Percentiles rank a stretch among this genome's conserved stretches.
These are phyloP conservation scores for Pterophyllum scalare DNA, from an alignment of 2,113 vertebrate genomes.

Conservation along the genomic window DNA sequence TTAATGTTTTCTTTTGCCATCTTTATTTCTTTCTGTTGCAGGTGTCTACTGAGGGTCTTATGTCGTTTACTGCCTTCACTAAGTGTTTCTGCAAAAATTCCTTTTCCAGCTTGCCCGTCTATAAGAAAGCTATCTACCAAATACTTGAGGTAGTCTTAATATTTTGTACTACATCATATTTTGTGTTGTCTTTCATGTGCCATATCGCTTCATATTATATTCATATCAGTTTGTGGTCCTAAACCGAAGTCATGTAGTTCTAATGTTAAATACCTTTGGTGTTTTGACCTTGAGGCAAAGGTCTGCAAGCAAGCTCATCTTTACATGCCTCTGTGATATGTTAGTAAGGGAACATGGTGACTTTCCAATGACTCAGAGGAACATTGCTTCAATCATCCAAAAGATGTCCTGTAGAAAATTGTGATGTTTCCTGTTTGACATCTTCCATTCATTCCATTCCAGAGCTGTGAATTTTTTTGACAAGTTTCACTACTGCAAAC, in stretches of 20 bases:
- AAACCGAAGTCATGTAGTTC: not conserved
- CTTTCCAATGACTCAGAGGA: too few relatives aligned
- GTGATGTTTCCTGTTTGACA: too few relatives aligned
- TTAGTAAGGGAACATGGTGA: too few relatives aligned
- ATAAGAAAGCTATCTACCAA: conserved; percentile 89
- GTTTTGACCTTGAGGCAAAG: too few relatives aligned
- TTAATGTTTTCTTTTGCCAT: too few relatives aligned
- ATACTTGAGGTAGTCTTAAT: conserved; percentile 86
- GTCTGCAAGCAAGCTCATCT: too few relatives aligned
- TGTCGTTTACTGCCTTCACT: conserved; percentile 82
- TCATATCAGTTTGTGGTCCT: not conserved
- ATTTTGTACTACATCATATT: not conserved
- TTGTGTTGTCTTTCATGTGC: not conserved
- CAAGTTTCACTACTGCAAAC: not conserved
- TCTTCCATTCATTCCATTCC: too few relatives aligned
- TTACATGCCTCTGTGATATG: too few relatives aligned
- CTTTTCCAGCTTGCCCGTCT: conserved; percentile 86
- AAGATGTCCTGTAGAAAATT: too few relatives aligned
- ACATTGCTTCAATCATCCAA: too few relatives aligned
- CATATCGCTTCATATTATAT: not conserved
- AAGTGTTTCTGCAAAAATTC: conserved; percentile 90
- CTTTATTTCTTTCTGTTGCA: conserved; percentile 55
- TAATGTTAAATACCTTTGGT: not conserved
- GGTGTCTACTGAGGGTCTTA: conserved; percentile 86
- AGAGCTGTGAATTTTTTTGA: too few relatives aligned